A percentile compares a stretch with the other conserved stretches of the same genome.
Conservation (phyloP, 2,113 vertebrate genomes). For the Peromyscus maniculatus region DNA sequence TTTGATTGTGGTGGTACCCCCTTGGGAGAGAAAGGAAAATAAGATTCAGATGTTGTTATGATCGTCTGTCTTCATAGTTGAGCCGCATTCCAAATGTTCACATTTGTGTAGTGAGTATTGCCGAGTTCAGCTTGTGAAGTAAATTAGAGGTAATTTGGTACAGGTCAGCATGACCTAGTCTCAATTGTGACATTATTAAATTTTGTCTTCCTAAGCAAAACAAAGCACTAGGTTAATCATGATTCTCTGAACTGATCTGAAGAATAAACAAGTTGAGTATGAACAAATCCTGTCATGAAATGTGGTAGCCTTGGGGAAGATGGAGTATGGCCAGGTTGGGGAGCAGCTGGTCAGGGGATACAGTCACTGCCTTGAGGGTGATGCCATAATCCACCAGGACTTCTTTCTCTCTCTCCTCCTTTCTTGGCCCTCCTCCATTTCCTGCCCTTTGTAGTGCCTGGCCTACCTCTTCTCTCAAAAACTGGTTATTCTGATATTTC, state of each 20-base stretch:
- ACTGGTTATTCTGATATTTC: conserved; percentile 24
- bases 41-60: not conserved
- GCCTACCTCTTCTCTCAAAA: not conserved
- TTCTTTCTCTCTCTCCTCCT: not conserved
- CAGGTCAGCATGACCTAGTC: conserved; percentile 35
- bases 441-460: no score
- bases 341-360: not conserved
- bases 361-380: not conserved
- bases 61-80: not conserved
- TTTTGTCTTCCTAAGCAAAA: conserved; percentile 56
- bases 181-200: conserved; percentile 61
- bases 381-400: not conserved
- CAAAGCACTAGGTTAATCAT: conserved; percentile 14
- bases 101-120: conserved; percentile 14
- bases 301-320: not conserved
- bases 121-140: not conserved
- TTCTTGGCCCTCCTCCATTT: not conserved
- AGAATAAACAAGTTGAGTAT: conserved; percentile 28
- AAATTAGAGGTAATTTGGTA: conserved; percentile 54
- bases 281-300: not conserved
- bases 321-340: not conserved
- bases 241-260: conserved; percentile 29
- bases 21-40: not conserved
- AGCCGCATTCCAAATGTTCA: conserved; percentile 39
- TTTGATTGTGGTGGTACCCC: not conserved